Conservation (phyloP, 2,113 vertebrate species). For the Pterocles orientalis region DNA sequence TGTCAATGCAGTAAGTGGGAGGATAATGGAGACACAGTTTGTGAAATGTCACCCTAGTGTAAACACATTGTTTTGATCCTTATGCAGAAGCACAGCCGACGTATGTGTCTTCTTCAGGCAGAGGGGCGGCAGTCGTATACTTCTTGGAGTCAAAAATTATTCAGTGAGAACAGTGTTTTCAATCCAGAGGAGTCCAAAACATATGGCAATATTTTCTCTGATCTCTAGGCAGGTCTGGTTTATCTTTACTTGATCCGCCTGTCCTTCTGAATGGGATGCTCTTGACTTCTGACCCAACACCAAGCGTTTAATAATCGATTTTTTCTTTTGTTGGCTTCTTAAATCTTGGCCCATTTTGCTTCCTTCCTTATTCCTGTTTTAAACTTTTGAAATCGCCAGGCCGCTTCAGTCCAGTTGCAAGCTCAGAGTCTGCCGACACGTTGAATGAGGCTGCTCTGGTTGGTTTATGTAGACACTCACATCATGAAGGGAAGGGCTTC, state of each 20-base stretch:
- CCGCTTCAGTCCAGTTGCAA: neutral
- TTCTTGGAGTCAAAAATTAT: neutral
- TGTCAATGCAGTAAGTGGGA: neutral
- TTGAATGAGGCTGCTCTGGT: neutral
- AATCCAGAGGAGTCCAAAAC: neutral
- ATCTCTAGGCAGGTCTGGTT: neutral
- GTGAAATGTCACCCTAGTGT: constrained; percentile 1
- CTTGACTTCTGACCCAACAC: neutral
- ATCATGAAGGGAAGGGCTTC: neutral
- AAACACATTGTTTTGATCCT: constrained; percentile 4
- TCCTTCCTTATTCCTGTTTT: neutral
- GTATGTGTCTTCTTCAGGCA: neutral
- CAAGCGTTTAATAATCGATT: neutral
- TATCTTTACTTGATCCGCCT: neutral
- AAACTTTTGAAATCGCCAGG: neutral
- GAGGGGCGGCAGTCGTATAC: neutral
- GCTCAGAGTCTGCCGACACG: neutral
- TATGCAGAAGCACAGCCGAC: neutral
- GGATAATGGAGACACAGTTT: neutral
- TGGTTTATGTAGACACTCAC: neutral
- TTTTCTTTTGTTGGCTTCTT: neutral
- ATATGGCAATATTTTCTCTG: neutral
- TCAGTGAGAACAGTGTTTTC: neutral
- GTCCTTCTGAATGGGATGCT: neutral
- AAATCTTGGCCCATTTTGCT: rapidly evolving